Evolutionary conservation across 2,888 invertebrate species (phyloP), one percentile per base, ranked within the genome.

Genomic region (Petrolisthes manimaculis): DNA sequence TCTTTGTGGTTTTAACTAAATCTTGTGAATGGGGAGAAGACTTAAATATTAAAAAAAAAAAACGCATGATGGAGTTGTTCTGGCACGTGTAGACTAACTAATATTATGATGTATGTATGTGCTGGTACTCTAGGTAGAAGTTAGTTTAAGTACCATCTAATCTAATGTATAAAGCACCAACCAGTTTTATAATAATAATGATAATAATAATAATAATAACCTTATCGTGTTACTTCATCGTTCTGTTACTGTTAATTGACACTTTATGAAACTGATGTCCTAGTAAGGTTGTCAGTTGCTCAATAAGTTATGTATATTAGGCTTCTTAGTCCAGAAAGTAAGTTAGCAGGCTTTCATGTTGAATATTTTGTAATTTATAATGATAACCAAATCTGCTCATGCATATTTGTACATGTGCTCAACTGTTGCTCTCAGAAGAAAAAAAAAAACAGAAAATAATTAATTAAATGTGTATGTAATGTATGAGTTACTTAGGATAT

Each of bases 251-350:
- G 56, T 21, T 80, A 56, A 80, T 24, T 80, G 3, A 9, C 78
- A 78, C 24, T 80, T 12, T 80, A 80, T 21, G 55, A n/a, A 55
- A 55, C 56, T 80, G n/a, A 56, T 55, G 55, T 55, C 24, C 55
- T 55, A 24, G 53, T 80, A n/a, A n/a, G n/a, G n/a, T 55, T 80
- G 8, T 55, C 37, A 56, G 21, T 55, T 4, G 80, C 80, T 80
- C 56, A 80, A 56, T 74, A 21, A n/a, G 18, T 74, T 80, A 80
- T 80, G 21, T 80, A 55, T 56, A 80, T 80, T 80, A 2, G 61
- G 61, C 61, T 61, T n/a, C 55, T 80, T 21, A 80, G 55, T 55
- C 12, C 5, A 55, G 80, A n/a, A 56, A 56, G 80, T 61, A 61
- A 61, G 61, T 61, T 80, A 80, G 80, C 18, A 21, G 21, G 9